phyloP scores from a whole-genome alignment of 2,888 invertebrate genomes.

The Diarsia rubi region DNA sequence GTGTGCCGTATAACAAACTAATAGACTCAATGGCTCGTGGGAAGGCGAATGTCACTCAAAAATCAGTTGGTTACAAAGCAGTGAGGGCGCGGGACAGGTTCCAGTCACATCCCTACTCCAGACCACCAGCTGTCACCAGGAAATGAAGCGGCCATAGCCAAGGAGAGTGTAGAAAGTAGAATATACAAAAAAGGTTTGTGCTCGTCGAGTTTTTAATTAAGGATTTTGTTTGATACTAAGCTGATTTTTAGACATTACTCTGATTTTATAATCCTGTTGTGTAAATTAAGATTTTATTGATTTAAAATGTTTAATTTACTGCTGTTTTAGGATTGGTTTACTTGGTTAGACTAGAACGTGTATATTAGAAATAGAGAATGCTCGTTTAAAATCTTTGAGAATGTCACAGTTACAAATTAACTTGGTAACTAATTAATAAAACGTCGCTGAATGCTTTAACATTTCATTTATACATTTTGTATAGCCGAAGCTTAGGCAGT shows the following conservation, averaged over 20 bases:
- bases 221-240: conserved; percentile 38
- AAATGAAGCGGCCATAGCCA: conserved; percentile 32
- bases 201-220: conserved; percentile 36
- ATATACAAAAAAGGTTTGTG: conserved; percentile 49
- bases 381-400: conserved; percentile 4
- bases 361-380: conserved; percentile 23
- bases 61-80: conserved; percentile 87
- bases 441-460: conserved; percentile 10
- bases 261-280: conserved; percentile 12
- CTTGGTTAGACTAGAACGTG: conserved; percentile 20
- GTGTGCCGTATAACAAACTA: conserved; percentile 78
- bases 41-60: conserved; percentile 79
- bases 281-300: conserved; percentile 37
- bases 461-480: conserved; percentile 32
- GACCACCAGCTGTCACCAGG: conserved; percentile 69
- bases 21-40: conserved; percentile 73
- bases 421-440: conserved; percentile 33
- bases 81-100: conserved; percentile 81
- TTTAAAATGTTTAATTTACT: conserved; percentile 38
- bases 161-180: conserved; percentile 44
- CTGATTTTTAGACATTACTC: conserved; percentile 26
- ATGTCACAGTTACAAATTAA: conserved; percentile 17
- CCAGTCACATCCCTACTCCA: conserved; percentile 82
- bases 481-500: neutral
- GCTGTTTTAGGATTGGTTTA: conserved; percentile 9